Conservation (phyloP, 2,888 invertebrate genomes). For the Muscina levida region DNA sequence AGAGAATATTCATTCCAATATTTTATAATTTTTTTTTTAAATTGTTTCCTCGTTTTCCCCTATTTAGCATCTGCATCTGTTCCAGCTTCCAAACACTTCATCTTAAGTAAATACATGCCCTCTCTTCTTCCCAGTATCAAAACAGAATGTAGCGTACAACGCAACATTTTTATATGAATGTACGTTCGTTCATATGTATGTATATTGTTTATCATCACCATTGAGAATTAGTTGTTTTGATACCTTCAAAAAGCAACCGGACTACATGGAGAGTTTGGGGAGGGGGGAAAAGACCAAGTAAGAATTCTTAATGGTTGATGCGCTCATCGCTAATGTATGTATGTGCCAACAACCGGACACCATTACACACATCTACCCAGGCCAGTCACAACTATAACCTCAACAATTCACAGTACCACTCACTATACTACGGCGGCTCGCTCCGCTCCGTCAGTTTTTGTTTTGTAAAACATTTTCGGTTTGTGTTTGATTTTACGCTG, state of each 20-base stretch:
- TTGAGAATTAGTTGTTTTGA: not conserved
- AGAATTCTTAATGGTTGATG: slow-evolving; percentile 68
- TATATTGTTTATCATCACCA: slow-evolving; percentile 1
- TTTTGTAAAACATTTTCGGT: not conserved
- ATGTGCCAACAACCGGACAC: slow-evolving; percentile 68
- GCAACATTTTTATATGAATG: too few relatives aligned
- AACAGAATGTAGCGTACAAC: too few relatives aligned
- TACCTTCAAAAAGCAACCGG: not conserved
- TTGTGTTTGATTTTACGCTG: not conserved
- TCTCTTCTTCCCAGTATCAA: too few relatives aligned
- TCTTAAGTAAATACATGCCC: too few relatives aligned
- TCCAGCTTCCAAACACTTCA: too few relatives aligned
- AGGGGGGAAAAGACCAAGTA: not conserved
- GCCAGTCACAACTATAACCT: not conserved
- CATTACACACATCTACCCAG: not conserved
- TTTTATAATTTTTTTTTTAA: too few relatives aligned
- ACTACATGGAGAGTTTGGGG: not conserved
- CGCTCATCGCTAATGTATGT: slow-evolving; percentile 76
- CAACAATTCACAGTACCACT: not conserved
- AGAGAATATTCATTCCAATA: too few relatives aligned
- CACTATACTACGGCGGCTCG: not conserved
- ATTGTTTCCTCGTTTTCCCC: too few relatives aligned
- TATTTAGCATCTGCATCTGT: too few relatives aligned
- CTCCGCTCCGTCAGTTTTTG: not conserved
- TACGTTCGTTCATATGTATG: not conserved